These are phyloP conservation scores for Enteromius anoplus DNA, from an alignment of 2,797 vertebrate species.

Conservation along the genomic window DNA sequence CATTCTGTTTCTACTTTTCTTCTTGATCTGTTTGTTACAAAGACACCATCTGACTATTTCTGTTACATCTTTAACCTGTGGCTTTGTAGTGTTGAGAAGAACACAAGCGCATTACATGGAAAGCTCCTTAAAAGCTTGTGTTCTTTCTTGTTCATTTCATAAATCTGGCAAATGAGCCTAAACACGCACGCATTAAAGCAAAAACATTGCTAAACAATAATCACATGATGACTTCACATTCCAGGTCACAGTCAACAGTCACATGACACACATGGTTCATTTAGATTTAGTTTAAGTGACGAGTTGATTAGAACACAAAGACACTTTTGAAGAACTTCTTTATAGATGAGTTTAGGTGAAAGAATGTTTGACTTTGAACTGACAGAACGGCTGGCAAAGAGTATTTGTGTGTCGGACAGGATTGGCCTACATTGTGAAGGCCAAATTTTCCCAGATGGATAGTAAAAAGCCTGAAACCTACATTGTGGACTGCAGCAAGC, in stretches of 20 bases:
- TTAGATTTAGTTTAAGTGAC: not conserved
- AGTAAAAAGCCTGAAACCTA: slow-evolving; percentile 5
- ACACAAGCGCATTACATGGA: slow-evolving; percentile 73
- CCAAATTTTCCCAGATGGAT: not conserved
- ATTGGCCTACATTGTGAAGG: slow-evolving; percentile 12
- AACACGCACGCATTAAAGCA: not conserved
- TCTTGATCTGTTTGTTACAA: slow-evolving; percentile 15
- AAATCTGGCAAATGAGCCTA: slow-evolving; percentile 32
- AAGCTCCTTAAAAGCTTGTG: slow-evolving; percentile 75
- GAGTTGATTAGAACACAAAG: not conserved
- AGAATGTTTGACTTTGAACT: not conserved
- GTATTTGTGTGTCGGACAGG: not conserved
- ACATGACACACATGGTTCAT: not conserved
- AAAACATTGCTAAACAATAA: slow-evolving; percentile 15
- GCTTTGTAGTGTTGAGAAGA: slow-evolving; percentile 61
- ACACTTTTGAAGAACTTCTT: not conserved
- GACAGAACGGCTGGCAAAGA: not conserved
- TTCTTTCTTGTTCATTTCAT: slow-evolving; percentile 44
- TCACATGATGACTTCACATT: slow-evolving; percentile 36
- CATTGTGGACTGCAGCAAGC: not conserved
- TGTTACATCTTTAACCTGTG: slow-evolving; percentile 63
- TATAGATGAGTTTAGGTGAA: not conserved
- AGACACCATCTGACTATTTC: slow-evolving; percentile 8
- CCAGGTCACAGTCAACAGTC: slow-evolving; percentile 1
- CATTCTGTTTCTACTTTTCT: slow-evolving; percentile 11